Evolutionary conservation across 2,797 vertebrate genomes (phyloP), one percentile per base, ranked within the genome.

Genomic region (Hapalemur alaotrensis): DNA sequence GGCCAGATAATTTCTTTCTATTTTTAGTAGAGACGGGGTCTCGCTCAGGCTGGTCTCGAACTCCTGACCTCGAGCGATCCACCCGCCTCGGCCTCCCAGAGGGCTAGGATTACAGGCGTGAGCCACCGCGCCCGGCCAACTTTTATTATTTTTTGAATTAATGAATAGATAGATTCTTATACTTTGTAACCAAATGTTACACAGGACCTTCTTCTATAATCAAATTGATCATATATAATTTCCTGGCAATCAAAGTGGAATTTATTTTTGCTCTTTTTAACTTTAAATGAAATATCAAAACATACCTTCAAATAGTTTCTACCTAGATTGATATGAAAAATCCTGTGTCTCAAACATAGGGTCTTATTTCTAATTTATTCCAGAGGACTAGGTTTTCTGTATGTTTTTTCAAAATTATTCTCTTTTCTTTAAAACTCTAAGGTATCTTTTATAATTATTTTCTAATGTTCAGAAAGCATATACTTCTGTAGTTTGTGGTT

Each of bases 281-380:
- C 30, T 63, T 81, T 76, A 95, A 89, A 73, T 38, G n/a, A 85
- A 93, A 11, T 63, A 1, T 78, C 23, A 48, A 94, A 94, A 83
- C 50, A 65, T 84, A 83, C 10, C n/a, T 79, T 72, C 52, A 38
- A 61, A 83, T 73, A 63, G 11, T 38, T 65, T 89, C 50, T n/a
- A 61, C 14, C 23, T 79, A 72, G 41, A 59, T 59, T 59, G 32
- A 23, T 57, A 73, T 52, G 43, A 96, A 30, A 69, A 79, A 91
- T 88, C 54, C 22, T 93, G 17, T 82, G 30, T 72, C 61, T 88
- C 82, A 67, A 93, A 84, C 23, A 50, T 25, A 50, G 28, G 23
- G 18, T 72, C 18, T 80, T 91, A 87, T 87, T 91, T 95, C 76
- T 95, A 57, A 86, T 78, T 86, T 87, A 82, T 82, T 90, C 41